phyloP scores from a whole-genome alignment of 2,113 vertebrate genomes.

The Cynocephalus volans region DNA sequence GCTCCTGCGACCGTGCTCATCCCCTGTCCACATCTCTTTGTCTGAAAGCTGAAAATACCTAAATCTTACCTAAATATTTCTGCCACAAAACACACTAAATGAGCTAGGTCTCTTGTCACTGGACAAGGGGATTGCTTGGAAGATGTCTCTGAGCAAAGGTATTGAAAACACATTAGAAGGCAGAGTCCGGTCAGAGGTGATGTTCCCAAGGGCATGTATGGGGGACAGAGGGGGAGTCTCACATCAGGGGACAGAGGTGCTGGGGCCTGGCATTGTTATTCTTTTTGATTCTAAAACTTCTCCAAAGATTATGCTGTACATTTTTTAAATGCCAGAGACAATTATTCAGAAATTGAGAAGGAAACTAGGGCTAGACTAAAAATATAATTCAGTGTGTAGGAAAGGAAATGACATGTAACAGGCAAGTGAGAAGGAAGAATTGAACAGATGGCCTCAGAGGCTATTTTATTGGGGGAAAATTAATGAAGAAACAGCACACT shows the following conservation, averaged over 20 bases:
- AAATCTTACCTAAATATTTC: background rate
- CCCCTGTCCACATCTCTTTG: background rate
- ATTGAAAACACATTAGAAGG: background rate
- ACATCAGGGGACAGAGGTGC: accelerated
- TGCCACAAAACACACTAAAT: background rate
- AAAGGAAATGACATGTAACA: background rate
- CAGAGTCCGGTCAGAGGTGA: background rate
- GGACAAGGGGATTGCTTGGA: background rate
- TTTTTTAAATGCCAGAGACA: background rate
- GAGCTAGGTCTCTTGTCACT: background rate
- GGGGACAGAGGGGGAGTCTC: background rate
- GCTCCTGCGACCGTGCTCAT: too few species aligned
- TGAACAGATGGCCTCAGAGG: background rate
- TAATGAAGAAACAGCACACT: background rate
- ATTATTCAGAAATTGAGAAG: background rate
- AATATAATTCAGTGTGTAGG: background rate
- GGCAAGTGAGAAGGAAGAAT: background rate
- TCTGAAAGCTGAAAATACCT: background rate
- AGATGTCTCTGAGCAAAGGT: background rate
- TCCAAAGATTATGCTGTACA: background rate
- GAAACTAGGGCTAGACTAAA: background rate
- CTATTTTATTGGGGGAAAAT: background rate
- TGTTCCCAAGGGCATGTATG: background rate
- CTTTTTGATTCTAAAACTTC: background rate
- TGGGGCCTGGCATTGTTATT: background rate